Base-by-base conservation (phyloP, 2,888 invertebrate genomes). In the Ceraclea dissimilis region DNA sequence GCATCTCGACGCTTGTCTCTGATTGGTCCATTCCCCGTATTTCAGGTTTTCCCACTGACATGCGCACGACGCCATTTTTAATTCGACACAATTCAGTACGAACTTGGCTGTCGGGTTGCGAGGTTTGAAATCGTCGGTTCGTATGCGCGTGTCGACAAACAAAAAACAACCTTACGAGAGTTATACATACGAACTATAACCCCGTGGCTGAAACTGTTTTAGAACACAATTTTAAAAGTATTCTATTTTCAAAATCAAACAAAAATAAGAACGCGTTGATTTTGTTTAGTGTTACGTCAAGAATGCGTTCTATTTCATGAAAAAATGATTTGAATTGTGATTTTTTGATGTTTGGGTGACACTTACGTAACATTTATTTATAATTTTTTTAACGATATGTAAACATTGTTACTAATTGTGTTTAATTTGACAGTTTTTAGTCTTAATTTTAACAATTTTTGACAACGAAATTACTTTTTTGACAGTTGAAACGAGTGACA, bases 31-130 rank as follows among this genome's bases (percentile, higher is more conserved):
- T 16, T 5, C 39, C 39, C 13, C 2, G 5, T 39, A n/a, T 39
- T 8, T 39, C 39, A n/a, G 52, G 52, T 52, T 46, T 52, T 46
- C 22, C 26, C 46, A 11, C 18, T 26, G 52, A 22, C 52, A 52
- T 52, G 52, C 52, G 52, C 52, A 46, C 46, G 26, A 46, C 52
- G 46, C 52, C 44, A 18, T 46, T 52, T 46, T 46, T 43, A 18
- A 26, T 46, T 5, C 52, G 17, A 46, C 46, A 43, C 44, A 26
- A 46, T 26, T 52, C 52, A 52, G 52, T 52, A 46, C 26, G 44
- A 52, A 52, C 22, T 46, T 52, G 44, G 52, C 43, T 18, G 16
- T 26, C 52, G 52, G 18, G 18, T 18, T 26, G 52, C 46, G 52
- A 43, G 46, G 52, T 18, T 11, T 46, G 5, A 11, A 16, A 20